These are phyloP conservation scores for Aythya baeri DNA, from an alignment of 2,113 vertebrate genomes.

Conservation along the genomic window DNA sequence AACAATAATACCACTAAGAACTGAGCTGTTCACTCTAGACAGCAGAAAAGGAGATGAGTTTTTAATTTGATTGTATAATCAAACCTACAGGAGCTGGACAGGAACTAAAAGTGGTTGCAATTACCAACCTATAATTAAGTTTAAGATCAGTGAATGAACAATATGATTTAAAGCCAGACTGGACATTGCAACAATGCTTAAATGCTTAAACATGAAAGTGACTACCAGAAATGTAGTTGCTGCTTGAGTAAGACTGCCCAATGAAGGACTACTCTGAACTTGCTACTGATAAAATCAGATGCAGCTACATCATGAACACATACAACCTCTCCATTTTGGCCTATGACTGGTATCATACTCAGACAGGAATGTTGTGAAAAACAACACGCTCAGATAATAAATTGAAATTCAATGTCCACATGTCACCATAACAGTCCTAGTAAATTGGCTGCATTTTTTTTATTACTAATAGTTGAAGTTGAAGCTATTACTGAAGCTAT, in stretches of 20 bases:
- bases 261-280: background rate
- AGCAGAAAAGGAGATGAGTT: background rate
- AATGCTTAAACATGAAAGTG: background rate
- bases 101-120: background rate
- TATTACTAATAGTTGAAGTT: background rate
- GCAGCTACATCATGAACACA: background rate
- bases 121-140: constrained; percentile 32
- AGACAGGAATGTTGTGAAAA: background rate
- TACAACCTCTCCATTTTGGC: background rate
- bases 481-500: background rate
- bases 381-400: background rate
- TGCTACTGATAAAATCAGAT: background rate
- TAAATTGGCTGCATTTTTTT: background rate
- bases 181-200: background rate
- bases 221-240: background rate
- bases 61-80: constrained; percentile 28
- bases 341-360: background rate
- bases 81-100: background rate
- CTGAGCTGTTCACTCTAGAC: background rate
- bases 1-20: background rate
- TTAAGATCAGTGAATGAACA: background rate
- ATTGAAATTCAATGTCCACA: background rate
- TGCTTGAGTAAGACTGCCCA: background rate
- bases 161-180: background rate
- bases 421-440: background rate